Evolutionary conservation across 2,113 vertebrate genomes (phyloP), one percentile per base, ranked within the genome.

Genomic region (Capreolus pygargus): DNA sequence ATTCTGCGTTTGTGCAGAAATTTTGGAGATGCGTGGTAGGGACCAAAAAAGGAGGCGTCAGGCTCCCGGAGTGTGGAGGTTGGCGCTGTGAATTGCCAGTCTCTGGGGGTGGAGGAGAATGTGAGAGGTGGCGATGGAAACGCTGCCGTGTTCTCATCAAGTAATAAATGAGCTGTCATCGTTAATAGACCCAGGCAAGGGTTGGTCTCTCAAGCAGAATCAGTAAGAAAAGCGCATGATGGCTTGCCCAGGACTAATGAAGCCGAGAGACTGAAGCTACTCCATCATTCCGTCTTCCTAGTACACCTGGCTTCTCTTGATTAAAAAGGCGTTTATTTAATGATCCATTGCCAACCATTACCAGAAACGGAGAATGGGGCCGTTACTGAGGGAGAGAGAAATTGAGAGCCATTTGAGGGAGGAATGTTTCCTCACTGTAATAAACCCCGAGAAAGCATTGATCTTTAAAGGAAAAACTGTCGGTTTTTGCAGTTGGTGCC

Each of bases 271-370:
- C 96, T 70, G 97, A 96, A 97, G 89, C 54, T 89, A 89, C 93
- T 98, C 96, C 92, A 83, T 98, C 98, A 97, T 27, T 47, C 64
- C 39, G 86, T 96, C 98, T 98, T 98, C 98, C 67, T 55, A 88
- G 86, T 83, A 92, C 94, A 97, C 97, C 89, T 97, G 87, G 87
- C 96, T 98, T 97, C 81, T 98, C 98, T 98, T 97, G 98, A 98
- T 98, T 98, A 98, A 98, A 98, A 98, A 98, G 9, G 7, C 88
- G 96, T 98, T 98, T 98, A 94, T 98, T 78, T 98, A 98, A 98
- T 61, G 86, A 97, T 95, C 86, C 96, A 95, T 83, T 89, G 27
- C n/a, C 85, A 92, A 70, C n/a, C 95, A 89, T 97, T 97, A 96
- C 93, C 92, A 88, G 95, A 89, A 97, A 97, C 23, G 64, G 83